phyloP scores from a whole-genome alignment of 2,113 vertebrate species.

The sheep (Ovis aries) region DNA sequence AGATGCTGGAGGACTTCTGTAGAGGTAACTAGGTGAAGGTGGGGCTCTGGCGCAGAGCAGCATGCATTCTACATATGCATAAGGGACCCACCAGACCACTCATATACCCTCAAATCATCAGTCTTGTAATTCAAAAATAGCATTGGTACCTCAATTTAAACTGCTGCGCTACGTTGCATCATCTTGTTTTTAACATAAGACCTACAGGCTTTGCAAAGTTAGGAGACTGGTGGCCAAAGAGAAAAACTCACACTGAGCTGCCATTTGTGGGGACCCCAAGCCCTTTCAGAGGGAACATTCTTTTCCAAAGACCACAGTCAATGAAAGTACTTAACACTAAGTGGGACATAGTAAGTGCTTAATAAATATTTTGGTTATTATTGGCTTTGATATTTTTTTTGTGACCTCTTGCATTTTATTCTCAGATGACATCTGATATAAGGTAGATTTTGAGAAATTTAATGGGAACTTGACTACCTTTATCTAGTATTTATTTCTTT shows the following conservation, averaged over 20 bases:
- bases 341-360: background rate
- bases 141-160: background rate
- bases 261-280: background rate
- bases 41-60: background rate
- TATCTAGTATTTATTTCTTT: background rate
- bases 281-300: background rate
- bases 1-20: background rate
- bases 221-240: background rate
- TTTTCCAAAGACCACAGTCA: background rate
- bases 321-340: background rate
- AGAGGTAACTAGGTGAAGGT: background rate
- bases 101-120: background rate
- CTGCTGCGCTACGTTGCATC: background rate
- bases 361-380: background rate
- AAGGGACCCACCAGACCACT: background rate
- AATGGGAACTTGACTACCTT: background rate
- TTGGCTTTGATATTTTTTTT: background rate
- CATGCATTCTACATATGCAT: background rate
- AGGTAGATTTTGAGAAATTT: constrained; percentile 16
- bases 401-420: background rate
- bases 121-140: background rate
- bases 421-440: background rate
- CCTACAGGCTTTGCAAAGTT: background rate
- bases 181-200: background rate
- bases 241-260: background rate